Conservation (phyloP, 2,797 vertebrate genomes). For the Microcaecilia unicolor region DNA sequence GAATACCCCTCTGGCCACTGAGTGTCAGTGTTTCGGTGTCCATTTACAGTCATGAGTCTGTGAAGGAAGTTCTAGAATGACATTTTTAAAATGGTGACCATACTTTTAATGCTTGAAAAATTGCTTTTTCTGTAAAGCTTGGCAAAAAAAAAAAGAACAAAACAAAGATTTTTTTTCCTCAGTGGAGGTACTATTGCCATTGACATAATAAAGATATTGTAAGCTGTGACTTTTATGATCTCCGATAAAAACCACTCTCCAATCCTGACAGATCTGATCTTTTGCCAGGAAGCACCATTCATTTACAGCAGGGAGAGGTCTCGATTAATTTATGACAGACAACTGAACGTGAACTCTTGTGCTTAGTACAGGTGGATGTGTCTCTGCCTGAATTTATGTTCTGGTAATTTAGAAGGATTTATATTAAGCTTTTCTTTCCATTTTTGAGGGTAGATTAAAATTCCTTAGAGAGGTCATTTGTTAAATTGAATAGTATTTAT, state of each 20-base stretch:
- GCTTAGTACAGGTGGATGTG: constrained; percentile 36
- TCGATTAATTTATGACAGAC: constrained; percentile 59
- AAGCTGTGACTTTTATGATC: constrained; percentile 55
- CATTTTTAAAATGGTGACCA: constrained; percentile 56
- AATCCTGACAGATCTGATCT: constrained; percentile 63
- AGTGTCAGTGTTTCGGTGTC: constrained; percentile 43
- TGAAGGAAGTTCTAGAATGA: constrained; percentile 52
- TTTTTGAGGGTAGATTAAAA: constrained; percentile 59
- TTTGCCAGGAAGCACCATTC: constrained; percentile 48
- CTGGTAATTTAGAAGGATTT: constrained; percentile 56
- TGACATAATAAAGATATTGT: constrained; percentile 61
- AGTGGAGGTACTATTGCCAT: constrained; percentile 52
- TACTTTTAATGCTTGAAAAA: constrained; percentile 53
- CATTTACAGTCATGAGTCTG: constrained; percentile 34
- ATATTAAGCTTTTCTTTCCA: constrained; percentile 55
- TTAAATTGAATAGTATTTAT: constrained; percentile 56
- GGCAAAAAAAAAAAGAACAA: constrained; percentile 52
- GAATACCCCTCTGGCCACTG: constrained; percentile 47
- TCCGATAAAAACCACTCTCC: constrained; percentile 56
- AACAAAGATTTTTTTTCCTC: constrained; percentile 63
- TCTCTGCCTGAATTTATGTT: constrained; percentile 53
- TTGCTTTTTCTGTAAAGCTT: constrained; percentile 66
- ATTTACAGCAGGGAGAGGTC: constrained; percentile 48
- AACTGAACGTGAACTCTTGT: constrained; percentile 45
- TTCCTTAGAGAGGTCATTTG: constrained; percentile 58